These are phyloP conservation scores for Zosterops hypoxanthus DNA, from an alignment of 2,113 vertebrate genomes.

Conservation along the genomic window DNA sequence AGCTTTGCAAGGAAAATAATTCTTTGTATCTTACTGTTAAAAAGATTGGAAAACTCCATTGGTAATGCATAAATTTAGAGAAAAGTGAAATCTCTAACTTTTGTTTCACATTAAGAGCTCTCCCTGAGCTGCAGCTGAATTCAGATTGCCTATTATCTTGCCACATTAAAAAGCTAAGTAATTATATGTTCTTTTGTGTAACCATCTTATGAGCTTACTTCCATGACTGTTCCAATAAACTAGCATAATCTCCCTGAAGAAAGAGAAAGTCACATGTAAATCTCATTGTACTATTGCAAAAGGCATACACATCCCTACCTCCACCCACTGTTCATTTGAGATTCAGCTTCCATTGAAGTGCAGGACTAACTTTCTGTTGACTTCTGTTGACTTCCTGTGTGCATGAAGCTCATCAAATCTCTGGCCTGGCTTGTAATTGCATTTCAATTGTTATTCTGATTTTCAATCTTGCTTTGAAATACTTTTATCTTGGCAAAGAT, in stretches of 20 bases:
- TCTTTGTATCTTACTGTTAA: neutral
- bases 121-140: neutral
- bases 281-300: neutral
- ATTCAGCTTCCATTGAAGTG: neutral
- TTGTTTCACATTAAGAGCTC: neutral
- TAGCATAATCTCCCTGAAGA: neutral
- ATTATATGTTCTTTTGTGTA: constrained; percentile 50
- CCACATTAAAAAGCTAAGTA: constrained; percentile 39
- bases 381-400: neutral
- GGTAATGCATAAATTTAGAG: neutral
- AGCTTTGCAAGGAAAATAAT: neutral
- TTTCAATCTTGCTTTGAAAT: neutral
- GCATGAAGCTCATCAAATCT: neutral
- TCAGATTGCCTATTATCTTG: constrained; percentile 43
- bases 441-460: neutral
- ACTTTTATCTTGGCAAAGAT: neutral
- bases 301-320: neutral
- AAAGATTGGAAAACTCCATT: neutral
- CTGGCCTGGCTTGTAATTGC: neutral
- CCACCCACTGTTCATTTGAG: neutral
- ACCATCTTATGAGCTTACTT: constrained; percentile 14
- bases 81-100: constrained; percentile 11
- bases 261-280: neutral
- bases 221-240: constrained; percentile 22
- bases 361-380: neutral